These are phyloP conservation scores for Drosophila nigrodunni DNA, from an alignment of 1,140 invertebrate species.

Conservation along the genomic window DNA sequence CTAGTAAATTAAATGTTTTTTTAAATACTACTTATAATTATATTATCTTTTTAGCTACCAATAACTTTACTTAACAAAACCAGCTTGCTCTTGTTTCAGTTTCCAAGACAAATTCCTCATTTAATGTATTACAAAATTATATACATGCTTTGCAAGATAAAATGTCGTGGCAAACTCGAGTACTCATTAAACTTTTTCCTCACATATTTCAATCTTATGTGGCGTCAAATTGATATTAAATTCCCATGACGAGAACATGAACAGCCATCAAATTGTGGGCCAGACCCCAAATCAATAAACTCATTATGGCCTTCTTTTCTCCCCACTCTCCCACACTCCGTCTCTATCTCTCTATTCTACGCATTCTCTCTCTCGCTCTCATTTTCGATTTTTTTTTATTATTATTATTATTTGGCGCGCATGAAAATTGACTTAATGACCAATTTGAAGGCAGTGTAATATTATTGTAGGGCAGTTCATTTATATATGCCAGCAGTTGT, in stretches of 20 bases:
- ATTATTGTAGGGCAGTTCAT: constrained; percentile 39
- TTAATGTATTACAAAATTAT: constrained; percentile 22
- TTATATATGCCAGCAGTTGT: constrained; percentile 21
- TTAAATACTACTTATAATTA: no score
- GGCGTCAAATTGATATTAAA: constrained; percentile 68
- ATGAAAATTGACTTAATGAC: constrained; percentile 57
- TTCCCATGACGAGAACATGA: constrained; percentile 51
- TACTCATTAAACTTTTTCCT: constrained; percentile 1
- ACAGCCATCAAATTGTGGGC: constrained; percentile 38
- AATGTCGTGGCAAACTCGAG: not conserved
- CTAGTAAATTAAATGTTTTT: no score
- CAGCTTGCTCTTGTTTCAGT: no score
- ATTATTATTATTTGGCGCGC: constrained; percentile 33
- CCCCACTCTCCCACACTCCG: constrained; percentile 13
- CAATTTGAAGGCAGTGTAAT: constrained; percentile 50
- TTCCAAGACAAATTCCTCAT: not conserved
- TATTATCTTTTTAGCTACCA: not conserved
- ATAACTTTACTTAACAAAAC: not conserved
- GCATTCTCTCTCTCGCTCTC: constrained; percentile 18
- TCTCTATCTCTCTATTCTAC: not conserved
- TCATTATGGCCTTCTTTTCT: constrained; percentile 42
- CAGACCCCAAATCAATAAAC: constrained; percentile 58
- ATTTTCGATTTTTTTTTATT: constrained; percentile 6
- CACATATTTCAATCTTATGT: constrained; percentile 48
- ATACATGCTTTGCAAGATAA: not conserved